Conservation (phyloP, 2,888 invertebrate species). For the Mythimna albipuncta region DNA sequence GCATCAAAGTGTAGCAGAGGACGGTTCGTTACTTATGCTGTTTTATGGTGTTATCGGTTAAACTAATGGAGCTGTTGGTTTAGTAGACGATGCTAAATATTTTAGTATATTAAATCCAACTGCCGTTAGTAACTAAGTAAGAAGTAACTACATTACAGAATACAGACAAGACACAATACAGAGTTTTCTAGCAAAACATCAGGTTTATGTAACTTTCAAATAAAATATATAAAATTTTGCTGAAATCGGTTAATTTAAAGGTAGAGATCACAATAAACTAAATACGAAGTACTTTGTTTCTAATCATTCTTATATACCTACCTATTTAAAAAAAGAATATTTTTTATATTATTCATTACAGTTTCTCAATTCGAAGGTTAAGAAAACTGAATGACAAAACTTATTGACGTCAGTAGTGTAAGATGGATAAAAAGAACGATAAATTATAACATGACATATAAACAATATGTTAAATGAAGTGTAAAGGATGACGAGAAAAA, state of each 20-base stretch:
- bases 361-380: too few species aligned
- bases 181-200: neutral
- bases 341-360: too few species aligned
- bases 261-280: neutral
- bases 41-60: conserved; percentile 2
- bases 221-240: neutral
- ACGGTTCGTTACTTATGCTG: conserved; percentile 6
- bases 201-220: neutral
- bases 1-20: conserved; percentile 29
- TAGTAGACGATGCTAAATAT: neutral
- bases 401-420: too few species aligned
- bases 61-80: neutral
- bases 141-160: neutral
- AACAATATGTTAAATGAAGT: too few species aligned
- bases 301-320: neutral
- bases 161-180: too few species aligned
- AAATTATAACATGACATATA: too few species aligned
- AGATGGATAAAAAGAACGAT: too few species aligned
- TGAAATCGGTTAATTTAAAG: neutral
- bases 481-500: too few species aligned
- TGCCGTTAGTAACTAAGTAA: neutral
- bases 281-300: neutral
- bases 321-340: too few species aligned
- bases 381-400: too few species aligned
- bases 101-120: neutral